Conservation (phyloP, 2,888 invertebrate species). For the Drosophila sordidapex region DNA sequence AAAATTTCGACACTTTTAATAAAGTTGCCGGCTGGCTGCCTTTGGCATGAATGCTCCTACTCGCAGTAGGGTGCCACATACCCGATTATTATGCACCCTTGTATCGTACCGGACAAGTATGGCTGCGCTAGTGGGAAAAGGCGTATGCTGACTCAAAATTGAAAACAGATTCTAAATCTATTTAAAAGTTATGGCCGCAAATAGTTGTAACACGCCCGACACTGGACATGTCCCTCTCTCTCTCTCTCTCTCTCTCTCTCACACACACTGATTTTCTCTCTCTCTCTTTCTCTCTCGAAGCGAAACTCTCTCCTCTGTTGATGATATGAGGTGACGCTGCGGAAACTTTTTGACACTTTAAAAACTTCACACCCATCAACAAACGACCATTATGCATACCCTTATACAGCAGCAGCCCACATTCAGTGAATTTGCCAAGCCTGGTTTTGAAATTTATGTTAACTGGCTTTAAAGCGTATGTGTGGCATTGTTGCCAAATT, state of each 20-base stretch:
- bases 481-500: slow-evolving; percentile 10
- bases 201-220: slow-evolving; percentile 50
- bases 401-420: slow-evolving; percentile 1
- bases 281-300: background rate
- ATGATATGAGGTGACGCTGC: slow-evolving; percentile 64
- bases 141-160: slow-evolving; percentile 32
- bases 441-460: slow-evolving; percentile 64
- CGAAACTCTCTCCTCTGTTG: slow-evolving; percentile 44
- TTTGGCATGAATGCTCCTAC: slow-evolving; percentile 8
- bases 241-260: background rate
- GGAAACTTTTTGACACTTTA: slow-evolving; percentile 70
- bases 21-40: slow-evolving; percentile 7
- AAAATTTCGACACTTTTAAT: slow-evolving; percentile 14
- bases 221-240: background rate
- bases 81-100: slow-evolving; percentile 11
- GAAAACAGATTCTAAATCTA: slow-evolving; percentile 66
- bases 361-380: slow-evolving; percentile 47
- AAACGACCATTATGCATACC: slow-evolving; percentile 19
- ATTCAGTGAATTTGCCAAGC: slow-evolving; percentile 37
- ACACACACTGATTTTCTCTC: background rate
- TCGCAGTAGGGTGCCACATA: slow-evolving; percentile 1
- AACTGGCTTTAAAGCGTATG: slow-evolving; percentile 63
- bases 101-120: background rate
- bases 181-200: slow-evolving; percentile 68
- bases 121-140: background rate